Base-by-base conservation (phyloP, 2,797 vertebrate species). In the Danio albolineatus region DNA sequence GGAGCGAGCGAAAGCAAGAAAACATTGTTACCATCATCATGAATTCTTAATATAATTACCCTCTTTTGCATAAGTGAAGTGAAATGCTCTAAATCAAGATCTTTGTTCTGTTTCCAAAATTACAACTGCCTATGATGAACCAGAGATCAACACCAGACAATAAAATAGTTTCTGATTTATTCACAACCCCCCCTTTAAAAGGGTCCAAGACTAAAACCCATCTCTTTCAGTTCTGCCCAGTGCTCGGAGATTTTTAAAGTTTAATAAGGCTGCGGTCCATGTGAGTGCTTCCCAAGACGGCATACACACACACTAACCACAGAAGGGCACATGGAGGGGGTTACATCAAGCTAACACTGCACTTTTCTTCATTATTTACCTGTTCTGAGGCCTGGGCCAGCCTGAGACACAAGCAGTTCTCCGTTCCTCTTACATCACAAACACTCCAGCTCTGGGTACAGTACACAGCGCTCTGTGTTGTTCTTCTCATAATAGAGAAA, bases 291-390 rank as follows among this genome's bases (percentile, higher is more conserved):
- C 76, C 78, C 76, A 84, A 73, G 66, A 75, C 73, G 60, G 71
- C 74, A 82, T 70, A 74, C 39, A n/a, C n/a, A n/a, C 73, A 64
- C 79, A 71, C 60, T 21, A 53, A 73, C 70, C 1, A 14, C 48
- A 43, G 44, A 85, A 51, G 67, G 73, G 56, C 86, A 86, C 82
- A 88, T 83, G 85, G 85, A 88, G 81, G 83, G 84, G 83, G 79
- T 86, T 72, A 76, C 89, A 90, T 88, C 86, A 87, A 87, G 87
- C 88, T 86, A 90, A 91, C 90, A 88, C 90, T 75, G 54, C 69
- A 74, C 80, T 80, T 76, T 77, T 86, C 81, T 85, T 88, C 89
- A 89, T 84, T 84, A 81, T 86, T 87, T 69, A 85, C 83, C 84
- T 65, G 80, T 65, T 65, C 65, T 19, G 74, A 64, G 81, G 76